Conservation (phyloP, 1,140 invertebrate species). For the Oncopodura yosiiana region DNA sequence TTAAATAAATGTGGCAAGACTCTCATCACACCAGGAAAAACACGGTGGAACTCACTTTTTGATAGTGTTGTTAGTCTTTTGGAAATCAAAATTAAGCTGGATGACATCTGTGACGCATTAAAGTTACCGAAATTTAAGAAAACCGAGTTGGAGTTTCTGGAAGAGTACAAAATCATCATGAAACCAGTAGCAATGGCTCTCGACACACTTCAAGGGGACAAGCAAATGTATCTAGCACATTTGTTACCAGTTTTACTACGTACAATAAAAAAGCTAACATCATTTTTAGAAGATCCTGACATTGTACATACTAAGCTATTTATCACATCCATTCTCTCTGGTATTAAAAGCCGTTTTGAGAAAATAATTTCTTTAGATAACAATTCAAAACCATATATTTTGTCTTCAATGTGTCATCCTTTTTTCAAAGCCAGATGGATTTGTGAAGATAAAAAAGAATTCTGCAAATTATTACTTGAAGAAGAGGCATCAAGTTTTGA, state of each 20-base stretch:
- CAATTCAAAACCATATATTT: neutral
- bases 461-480: neutral
- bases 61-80: conserved; percentile 1
- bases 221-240: conserved; percentile 3
- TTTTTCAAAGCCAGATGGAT: conserved; percentile 14
- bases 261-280: neutral
- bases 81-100: neutral
- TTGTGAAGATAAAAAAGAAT: neutral
- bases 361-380: neutral
- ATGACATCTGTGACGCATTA: neutral
- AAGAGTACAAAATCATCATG: neutral
- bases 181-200: conserved; percentile 3
- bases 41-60: conserved; percentile 13
- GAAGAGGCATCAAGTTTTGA: neutral
- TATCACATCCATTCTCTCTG: neutral
- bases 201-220: conserved; percentile 12
- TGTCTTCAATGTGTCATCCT: neutral
- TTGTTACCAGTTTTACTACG: neutral
- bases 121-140: neutral
- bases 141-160: conserved; percentile 3
- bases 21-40: neutral
- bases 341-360: neutral
- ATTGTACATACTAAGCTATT: neutral
- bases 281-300: neutral
- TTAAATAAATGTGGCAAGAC: neutral